Conservation (phyloP, 1,140 invertebrate genomes). For the Philaenus spumarius region DNA sequence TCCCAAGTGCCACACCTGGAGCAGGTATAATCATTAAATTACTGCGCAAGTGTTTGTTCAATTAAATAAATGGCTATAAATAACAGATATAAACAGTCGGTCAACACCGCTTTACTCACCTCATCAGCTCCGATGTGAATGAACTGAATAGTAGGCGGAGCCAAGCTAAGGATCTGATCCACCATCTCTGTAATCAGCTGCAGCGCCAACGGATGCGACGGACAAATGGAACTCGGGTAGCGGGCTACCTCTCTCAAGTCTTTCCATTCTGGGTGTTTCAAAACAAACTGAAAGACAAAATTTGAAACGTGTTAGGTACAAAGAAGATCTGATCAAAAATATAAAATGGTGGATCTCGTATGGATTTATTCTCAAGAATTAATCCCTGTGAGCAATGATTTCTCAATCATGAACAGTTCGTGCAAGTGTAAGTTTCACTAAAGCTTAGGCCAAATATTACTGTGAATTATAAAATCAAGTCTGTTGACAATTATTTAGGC, state of each 20-base stretch:
- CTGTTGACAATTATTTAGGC: too few relatives aligned
- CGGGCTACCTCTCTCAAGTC: conserved; percentile 68
- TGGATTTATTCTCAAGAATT: too few relatives aligned
- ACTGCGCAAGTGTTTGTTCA: too few relatives aligned
- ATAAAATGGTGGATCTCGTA: too few relatives aligned
- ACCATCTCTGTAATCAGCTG: conserved; percentile 53
- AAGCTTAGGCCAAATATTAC: too few relatives aligned
- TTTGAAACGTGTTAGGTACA: conserved; percentile 8
- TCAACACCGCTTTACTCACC: conserved; percentile 33
- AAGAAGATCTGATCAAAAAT: conserved; percentile 3
- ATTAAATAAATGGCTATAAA: too few relatives aligned
- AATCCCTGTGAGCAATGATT: too few relatives aligned
- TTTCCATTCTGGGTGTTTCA: conserved; percentile 73
- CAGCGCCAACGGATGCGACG: conserved; percentile 54
- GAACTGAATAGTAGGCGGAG: conserved; percentile 50
- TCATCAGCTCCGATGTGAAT: conserved; percentile 80
- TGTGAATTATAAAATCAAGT: too few relatives aligned
- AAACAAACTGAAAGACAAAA: conserved; percentile 52
- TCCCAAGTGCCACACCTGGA: conserved; percentile 64
- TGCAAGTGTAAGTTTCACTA: too few relatives aligned
- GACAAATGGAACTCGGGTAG: conserved; percentile 78
- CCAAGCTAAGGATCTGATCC: conserved; percentile 46
- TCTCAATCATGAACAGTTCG: too few relatives aligned
- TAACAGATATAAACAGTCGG: too few relatives aligned
- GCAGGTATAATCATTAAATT: too few relatives aligned